phyloP scores from a whole-genome alignment of 1,140 invertebrate species.

The Nilaparvata lugens region DNA sequence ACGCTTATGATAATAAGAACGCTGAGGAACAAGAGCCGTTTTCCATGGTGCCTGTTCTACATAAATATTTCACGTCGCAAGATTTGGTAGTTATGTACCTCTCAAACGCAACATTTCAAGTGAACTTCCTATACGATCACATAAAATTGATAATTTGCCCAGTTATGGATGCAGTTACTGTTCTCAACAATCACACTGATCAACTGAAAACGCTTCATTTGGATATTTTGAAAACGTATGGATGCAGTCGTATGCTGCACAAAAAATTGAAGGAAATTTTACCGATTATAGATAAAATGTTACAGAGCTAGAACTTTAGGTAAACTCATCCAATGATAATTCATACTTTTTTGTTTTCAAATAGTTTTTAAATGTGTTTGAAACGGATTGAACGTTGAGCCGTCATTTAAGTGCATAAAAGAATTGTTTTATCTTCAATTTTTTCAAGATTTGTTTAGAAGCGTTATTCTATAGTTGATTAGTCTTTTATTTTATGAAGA shows the following conservation, averaged over 20 bases:
- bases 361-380: no score
- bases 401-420: no score
- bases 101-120: slow-evolving; percentile 14
- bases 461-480: no score
- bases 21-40: background rate
- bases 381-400: no score
- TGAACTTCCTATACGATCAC: slow-evolving; percentile 13
- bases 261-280: no score
- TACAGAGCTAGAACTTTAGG: no score
- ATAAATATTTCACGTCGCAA: background rate
- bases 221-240: slow-evolving; percentile 9
- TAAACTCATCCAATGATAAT: no score
- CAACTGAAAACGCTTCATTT: slow-evolving; percentile 5
- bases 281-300: no score
- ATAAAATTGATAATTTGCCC: slow-evolving; percentile 13
- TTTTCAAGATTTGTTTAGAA: no score
- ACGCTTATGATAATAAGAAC: background rate
- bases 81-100: background rate
- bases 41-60: background rate
- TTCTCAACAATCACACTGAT: background rate
- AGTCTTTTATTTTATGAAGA: no score
- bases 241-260: slow-evolving; percentile 1
- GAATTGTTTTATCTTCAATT: no score
- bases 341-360: no score
- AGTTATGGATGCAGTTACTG: slow-evolving; percentile 7